Conservation (phyloP, 1,140 invertebrate genomes). For the Drosophila pseudoananassae region DNA sequence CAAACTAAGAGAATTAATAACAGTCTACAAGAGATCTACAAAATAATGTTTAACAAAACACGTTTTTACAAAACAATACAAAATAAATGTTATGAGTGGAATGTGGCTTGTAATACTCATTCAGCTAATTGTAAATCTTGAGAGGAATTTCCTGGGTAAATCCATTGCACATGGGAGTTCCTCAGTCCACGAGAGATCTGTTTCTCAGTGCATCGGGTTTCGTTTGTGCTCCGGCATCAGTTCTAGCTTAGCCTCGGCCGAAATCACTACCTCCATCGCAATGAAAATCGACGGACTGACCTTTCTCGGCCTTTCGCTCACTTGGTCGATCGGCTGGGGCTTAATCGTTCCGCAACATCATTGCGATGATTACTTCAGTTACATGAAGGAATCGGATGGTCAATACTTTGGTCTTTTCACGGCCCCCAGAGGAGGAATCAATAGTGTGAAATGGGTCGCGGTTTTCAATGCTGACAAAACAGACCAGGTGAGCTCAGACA, state of each 20-base stretch:
- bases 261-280: slow-evolving; percentile 37
- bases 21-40: not conserved
- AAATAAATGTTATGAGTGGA: not conserved
- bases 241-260: slow-evolving; percentile 35
- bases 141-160: not conserved
- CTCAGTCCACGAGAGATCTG: not conserved
- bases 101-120: not conserved
- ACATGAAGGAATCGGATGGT: slow-evolving; percentile 20
- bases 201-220: not conserved
- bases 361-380: slow-evolving; percentile 35
- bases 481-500: slow-evolving; percentile 12
- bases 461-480: slow-evolving; percentile 34
- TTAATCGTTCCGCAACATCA: slow-evolving; percentile 36
- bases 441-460: slow-evolving; percentile 40
- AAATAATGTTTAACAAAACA: not conserved
- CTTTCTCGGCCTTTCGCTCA: slow-evolving; percentile 36
- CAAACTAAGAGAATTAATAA: not conserved
- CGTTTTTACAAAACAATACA: not conserved
- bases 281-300: slow-evolving; percentile 33
- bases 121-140: not conserved
- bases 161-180: not conserved
- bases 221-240: slow-evolving; percentile 20
- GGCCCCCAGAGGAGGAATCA: slow-evolving; percentile 34
- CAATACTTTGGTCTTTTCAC: slow-evolving; percentile 43
- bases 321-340: slow-evolving; percentile 15